phyloP scores from a whole-genome alignment of 2,797 vertebrate species.

The Halcyon chelicuti region DNA sequence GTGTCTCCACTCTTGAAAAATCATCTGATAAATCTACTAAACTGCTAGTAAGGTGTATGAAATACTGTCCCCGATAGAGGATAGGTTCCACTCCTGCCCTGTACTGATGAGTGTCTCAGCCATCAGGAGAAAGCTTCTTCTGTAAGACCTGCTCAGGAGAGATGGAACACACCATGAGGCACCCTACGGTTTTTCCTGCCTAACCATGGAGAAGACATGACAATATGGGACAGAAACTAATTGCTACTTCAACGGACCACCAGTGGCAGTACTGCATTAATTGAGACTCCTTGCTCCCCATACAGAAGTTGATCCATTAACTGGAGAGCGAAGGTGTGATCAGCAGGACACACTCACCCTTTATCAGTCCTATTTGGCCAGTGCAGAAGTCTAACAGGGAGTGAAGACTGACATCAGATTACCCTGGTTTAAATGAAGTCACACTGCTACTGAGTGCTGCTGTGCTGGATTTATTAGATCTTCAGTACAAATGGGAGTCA shows the following conservation, averaged over 20 bases:
- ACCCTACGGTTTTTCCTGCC: not conserved
- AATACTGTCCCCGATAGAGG: not conserved
- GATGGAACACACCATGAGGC: not conserved
- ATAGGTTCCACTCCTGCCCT: not conserved
- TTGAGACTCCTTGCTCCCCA: no score
- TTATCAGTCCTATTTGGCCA: not conserved
- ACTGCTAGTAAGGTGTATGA: not conserved
- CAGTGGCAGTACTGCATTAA: no score
- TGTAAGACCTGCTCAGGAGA: not conserved
- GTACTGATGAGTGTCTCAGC: not conserved
- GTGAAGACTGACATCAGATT: no score
- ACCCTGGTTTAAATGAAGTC: no score
- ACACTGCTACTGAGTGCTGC: no score
- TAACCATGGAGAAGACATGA: not conserved
- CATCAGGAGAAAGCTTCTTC: not conserved
- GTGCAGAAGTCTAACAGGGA: not conserved
- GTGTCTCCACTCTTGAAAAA: not conserved
- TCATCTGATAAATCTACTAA: not conserved
- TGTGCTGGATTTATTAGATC: no score
- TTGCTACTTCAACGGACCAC: no score
- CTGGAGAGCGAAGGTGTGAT: no score
- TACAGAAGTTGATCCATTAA: no score
- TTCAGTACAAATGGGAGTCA: no score
- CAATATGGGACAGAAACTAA: not conserved
- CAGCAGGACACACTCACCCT: no score